Conservation (phyloP, 2,888 invertebrate genomes). For the Stomorhina lunata region DNA sequence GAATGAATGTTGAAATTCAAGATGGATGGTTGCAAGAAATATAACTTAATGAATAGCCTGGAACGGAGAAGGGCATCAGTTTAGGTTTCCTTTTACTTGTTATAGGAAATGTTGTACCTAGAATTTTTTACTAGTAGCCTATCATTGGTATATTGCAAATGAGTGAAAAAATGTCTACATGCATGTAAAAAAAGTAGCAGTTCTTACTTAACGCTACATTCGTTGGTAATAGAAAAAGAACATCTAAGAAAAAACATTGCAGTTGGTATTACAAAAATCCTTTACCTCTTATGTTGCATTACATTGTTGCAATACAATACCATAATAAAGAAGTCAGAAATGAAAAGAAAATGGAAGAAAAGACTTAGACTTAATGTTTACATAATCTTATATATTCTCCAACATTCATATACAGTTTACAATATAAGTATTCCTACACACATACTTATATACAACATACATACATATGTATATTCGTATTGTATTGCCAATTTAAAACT, state of each 20-base stretch:
- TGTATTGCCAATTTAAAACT: background rate
- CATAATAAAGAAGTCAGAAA: background rate
- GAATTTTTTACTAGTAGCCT: no score
- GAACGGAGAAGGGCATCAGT: no score
- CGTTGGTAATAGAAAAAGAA: background rate
- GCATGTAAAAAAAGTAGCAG: background rate
- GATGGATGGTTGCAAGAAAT: background rate
- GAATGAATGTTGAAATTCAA: background rate
- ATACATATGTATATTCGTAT: background rate
- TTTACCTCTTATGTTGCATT: background rate
- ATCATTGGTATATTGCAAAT: no score
- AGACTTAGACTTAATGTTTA: background rate
- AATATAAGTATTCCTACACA: background rate
- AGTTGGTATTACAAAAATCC: background rate
- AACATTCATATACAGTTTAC: no score
- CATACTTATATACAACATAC: background rate
- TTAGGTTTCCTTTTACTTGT: no score
- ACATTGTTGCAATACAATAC: constrained; percentile 30
- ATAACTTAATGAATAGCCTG: background rate
- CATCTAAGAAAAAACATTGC: background rate
- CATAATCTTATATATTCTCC: no score
- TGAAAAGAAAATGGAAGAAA: background rate
- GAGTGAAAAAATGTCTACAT: background rate
- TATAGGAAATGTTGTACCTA: no score
- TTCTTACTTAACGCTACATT: background rate